Base-by-base conservation (phyloP, 2,888 invertebrate species). In the Coelinius sp. region DNA sequence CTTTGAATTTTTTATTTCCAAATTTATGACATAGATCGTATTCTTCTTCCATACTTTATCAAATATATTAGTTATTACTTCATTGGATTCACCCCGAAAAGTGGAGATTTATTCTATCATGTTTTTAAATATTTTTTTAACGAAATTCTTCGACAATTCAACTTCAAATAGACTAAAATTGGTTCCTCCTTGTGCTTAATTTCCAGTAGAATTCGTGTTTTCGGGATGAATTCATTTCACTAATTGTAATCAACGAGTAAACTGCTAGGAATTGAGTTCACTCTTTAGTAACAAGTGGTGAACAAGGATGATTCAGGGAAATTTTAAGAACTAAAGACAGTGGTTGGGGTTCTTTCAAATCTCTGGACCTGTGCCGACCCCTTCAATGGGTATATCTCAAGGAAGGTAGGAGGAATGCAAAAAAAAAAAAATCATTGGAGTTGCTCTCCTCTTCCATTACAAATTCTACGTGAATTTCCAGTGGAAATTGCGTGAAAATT, bases 11-110 rank as follows among this genome's bases (percentile, higher is more conserved):
- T 49, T 68, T 53, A n/a, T n/a, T n/a, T n/a, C n/a, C 49, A n/a
- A 49, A 53, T 52, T 49, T 71, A 65, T 70, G 64, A 65, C 64
- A 64, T 64, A 70, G 53, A 65, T 70, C 52, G 38, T 7, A 17
- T 62, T 27, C 62, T 41, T 64, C 14, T 38, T 17, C 25, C 27
- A 20, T 46, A 49, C 20, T 49, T 49, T 49, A 49, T 49, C 46
- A 49, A 49, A 49, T 49, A 49, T 49, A 49, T 49, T 49, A 49
- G 46, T 49, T 49, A 49, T 49, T 49, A 49, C 17, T 2, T 20
- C 8, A 20, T 8, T 49, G 5, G 2, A 49, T 49, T 49, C 46
- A 49, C 20, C 8, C 46, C 46, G 46, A 49, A 49, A 49, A 20
- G 14, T 14, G 20, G 2, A 14, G 1, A 1, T 49, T 49, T 14